Percentiles rank a stretch among this genome's conserved stretches.
phyloP scores from a whole-genome alignment of 2,113 vertebrate genomes.

The Nestor notabilis region DNA sequence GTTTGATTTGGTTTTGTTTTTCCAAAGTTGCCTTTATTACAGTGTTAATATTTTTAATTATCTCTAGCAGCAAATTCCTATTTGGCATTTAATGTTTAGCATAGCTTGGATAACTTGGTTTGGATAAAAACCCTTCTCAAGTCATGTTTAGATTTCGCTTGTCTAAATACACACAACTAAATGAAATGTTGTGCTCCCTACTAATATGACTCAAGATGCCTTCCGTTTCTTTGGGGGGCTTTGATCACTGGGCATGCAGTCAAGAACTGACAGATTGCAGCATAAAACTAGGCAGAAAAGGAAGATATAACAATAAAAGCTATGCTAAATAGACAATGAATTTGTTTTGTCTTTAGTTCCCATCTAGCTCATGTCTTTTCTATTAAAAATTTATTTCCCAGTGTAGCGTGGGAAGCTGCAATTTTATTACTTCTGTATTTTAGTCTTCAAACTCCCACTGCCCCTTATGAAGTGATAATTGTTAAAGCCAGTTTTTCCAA shows the following conservation, averaged over 20 bases:
- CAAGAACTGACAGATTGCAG: background rate
- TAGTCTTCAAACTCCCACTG: conserved; percentile 66
- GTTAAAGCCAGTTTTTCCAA: conserved; percentile 49
- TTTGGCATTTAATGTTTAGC: background rate
- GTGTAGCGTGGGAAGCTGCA: conserved; percentile 56
- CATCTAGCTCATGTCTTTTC: background rate
- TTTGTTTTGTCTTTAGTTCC: conserved; percentile 18
- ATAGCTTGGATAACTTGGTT: background rate
- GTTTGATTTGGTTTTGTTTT: background rate
- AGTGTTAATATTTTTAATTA: background rate
- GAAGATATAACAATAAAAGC: background rate
- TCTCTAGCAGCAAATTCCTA: background rate
- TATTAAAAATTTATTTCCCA: conserved; percentile 41
- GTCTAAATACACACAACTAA: background rate
- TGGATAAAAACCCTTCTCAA: background rate
- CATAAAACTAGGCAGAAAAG: background rate
- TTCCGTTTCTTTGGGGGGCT: background rate
- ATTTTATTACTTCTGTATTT: conserved; percentile 65
- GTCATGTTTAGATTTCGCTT: background rate
- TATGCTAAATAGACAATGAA: conserved; percentile 7
- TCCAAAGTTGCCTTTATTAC: background rate
- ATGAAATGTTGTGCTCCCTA: background rate
- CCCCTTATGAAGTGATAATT: conserved; percentile 62
- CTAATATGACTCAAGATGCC: background rate
- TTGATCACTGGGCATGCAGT: background rate